Percentiles rank a stretch among this genome's conserved stretches.
Evolutionary conservation across 2,797 vertebrate genomes (phyloP).

Genomic region (Danio jaintianensis): DNA sequence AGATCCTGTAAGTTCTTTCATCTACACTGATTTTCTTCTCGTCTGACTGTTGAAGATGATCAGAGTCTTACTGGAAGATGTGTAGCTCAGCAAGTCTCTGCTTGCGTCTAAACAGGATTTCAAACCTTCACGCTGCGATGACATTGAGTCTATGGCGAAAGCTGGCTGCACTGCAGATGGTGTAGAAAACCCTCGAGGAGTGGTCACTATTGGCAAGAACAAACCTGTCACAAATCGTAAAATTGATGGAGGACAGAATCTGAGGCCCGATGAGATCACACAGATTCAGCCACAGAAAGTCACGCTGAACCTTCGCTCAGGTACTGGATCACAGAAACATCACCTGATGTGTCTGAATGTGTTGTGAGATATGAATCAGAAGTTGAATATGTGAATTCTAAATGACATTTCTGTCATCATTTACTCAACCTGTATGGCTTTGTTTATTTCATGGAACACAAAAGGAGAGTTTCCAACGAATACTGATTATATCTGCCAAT

Average conservation of each 20-base stretch:
- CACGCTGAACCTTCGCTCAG: constrained; percentile 85
- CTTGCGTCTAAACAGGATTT: constrained; percentile 77
- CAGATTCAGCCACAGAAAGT: constrained; percentile 96
- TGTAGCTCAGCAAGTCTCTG: constrained; percentile 8
- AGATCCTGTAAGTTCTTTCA: constrained; percentile 81
- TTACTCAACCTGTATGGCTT: background rate
- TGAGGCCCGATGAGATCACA: constrained; percentile 88
- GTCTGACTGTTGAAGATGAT: background rate
- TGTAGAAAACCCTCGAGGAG: constrained; percentile 88
- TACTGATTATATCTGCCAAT: too few species aligned
- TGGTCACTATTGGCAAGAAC: constrained; percentile 72
- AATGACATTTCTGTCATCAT: background rate
- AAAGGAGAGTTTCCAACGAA: background rate
- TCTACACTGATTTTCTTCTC: background rate
- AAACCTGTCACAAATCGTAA: constrained; percentile 87
- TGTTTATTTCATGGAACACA: background rate
- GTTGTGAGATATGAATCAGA: constrained; percentile 18
- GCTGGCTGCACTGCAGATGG: constrained; percentile 77
- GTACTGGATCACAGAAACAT: constrained; percentile 70
- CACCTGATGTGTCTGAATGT: background rate
- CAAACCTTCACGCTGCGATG: constrained; percentile 91
- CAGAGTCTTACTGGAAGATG: background rate
- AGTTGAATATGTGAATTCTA: background rate
- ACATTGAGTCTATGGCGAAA: constrained; percentile 84
- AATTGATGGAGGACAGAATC: constrained; percentile 78